A percentile compares a stretch with the other conserved stretches of the same genome.
phyloP scores from a whole-genome alignment of 2,888 invertebrate species.

The Miltochrista miniata region DNA sequence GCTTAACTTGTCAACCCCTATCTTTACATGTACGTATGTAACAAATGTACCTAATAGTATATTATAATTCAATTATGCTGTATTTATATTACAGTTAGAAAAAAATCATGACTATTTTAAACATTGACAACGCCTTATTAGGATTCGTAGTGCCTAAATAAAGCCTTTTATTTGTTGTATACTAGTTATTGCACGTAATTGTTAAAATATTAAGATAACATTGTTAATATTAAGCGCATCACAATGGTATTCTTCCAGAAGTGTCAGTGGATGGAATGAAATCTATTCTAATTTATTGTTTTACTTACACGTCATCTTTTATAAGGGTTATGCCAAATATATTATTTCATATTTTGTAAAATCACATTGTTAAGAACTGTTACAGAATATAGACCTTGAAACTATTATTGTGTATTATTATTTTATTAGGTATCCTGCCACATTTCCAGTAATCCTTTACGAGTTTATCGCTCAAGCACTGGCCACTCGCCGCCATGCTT shows the following conservation, averaged over 20 bases:
- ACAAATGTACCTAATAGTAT: slow-evolving; percentile 32
- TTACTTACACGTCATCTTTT: slow-evolving; percentile 62
- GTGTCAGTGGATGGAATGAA: slow-evolving; percentile 33
- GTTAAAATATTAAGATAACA: slow-evolving; percentile 33
- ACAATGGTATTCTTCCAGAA: slow-evolving; percentile 49
- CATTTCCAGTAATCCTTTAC: too few species aligned
- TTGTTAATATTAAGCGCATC: slow-evolving; percentile 52
- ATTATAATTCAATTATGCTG: slow-evolving; percentile 26
- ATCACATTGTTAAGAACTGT: slow-evolving; percentile 81
- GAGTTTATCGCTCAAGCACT: background rate
- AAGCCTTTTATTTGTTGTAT: slow-evolving; percentile 36
- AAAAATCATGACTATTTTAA: slow-evolving; percentile 25
- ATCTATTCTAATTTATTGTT: slow-evolving; percentile 57
- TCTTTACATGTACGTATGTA: slow-evolving; percentile 19
- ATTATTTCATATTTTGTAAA: slow-evolving; percentile 67
- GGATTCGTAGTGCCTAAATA: slow-evolving; percentile 64
- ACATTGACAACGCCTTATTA: slow-evolving; percentile 56
- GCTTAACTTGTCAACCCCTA: slow-evolving; percentile 21
- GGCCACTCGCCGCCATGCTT: background rate
- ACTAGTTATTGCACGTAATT: slow-evolving; percentile 37
- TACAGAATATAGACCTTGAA: slow-evolving; percentile 79
- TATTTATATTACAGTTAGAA: slow-evolving; percentile 47
- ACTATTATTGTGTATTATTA: slow-evolving; percentile 31
- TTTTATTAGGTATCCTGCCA: too few species aligned
- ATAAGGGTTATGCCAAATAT: slow-evolving; percentile 82